Evolutionary conservation across 2,797 vertebrate genomes (phyloP).

Genomic region (Tachyglossus aculeatus): DNA sequence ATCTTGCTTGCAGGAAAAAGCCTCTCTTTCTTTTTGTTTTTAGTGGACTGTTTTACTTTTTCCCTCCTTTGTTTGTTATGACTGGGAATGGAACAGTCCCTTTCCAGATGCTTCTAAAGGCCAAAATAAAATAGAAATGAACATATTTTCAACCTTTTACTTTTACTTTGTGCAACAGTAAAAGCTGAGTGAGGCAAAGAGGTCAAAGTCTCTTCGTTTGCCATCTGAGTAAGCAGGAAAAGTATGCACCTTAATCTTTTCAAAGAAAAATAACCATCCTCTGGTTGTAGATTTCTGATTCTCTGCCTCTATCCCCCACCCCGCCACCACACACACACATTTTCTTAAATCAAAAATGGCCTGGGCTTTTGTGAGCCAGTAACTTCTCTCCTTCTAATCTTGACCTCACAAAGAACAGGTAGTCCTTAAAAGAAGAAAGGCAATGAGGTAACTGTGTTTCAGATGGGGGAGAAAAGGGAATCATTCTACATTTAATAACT

Average conservation of each 20-base stretch:
- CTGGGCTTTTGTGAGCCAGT: conserved; percentile 1
- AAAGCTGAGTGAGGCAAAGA: conserved; percentile 26
- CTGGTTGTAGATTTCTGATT: conserved; percentile 39
- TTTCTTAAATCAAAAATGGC: conserved; percentile 28
- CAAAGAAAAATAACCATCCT: conserved; percentile 26
- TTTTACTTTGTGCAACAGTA: conserved; percentile 40
- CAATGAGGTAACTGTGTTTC: conserved; percentile 34
- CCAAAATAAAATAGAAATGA: conserved; percentile 23
- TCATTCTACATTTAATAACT: background rate
- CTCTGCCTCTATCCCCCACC: conserved; percentile 33
- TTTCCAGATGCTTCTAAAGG: conserved; percentile 36
- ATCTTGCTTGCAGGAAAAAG: conserved; percentile 4
- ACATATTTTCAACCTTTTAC: conserved; percentile 39
- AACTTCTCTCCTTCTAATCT: conserved; percentile 13
- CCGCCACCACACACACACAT: conserved; percentile 13
- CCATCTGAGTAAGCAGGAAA: conserved; percentile 49
- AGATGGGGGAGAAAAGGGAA: conserved; percentile 7
- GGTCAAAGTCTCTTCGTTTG: conserved; percentile 49
- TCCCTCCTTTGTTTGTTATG: background rate
- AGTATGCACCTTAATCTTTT: conserved; percentile 36
- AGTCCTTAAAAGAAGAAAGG: background rate
- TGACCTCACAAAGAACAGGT: conserved; percentile 20
- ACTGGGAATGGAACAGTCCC: conserved; percentile 9
- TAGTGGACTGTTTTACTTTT: background rate
- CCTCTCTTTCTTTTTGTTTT: conserved; percentile 1